Conservation (phyloP, 2,888 invertebrate species). For the Drosophila falleni region DNA sequence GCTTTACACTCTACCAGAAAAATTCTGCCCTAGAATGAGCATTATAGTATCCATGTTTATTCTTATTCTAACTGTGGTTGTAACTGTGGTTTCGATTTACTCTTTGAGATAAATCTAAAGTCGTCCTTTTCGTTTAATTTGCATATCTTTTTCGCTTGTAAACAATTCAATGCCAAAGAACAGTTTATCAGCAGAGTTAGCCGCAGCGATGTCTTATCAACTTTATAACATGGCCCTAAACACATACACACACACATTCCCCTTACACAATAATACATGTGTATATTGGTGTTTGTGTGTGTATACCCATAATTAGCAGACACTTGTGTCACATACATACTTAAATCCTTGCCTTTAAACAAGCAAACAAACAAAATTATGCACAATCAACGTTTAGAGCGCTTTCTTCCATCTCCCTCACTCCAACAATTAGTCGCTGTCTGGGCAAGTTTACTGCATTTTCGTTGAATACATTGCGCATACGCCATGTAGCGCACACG, state of each 20-base stretch:
- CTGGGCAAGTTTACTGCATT: constrained; percentile 61
- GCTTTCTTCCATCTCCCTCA: neutral
- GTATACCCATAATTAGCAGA: constrained; percentile 52
- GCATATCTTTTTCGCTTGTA: constrained; percentile 41
- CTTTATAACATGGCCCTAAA: constrained; percentile 39
- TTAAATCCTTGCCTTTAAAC: constrained; percentile 55
- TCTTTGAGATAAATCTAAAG: constrained; percentile 20
- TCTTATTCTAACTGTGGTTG: constrained; percentile 16
- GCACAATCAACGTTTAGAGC: constrained; percentile 8
- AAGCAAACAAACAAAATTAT: constrained; percentile 57
- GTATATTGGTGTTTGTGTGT: neutral
- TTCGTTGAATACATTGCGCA: constrained; percentile 62
- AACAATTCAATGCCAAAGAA: constrained; percentile 36
- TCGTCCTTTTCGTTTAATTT: constrained; percentile 41
- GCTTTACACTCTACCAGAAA: too few relatives aligned
- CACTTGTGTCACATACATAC: constrained; percentile 53
- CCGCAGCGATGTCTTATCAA: constrained; percentile 45
- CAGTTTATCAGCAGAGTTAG: constrained; percentile 52
- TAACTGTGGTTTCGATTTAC: constrained; percentile 23
- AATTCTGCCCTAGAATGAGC: neutral
- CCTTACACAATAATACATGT: neutral
- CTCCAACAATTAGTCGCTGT: constrained; percentile 31
- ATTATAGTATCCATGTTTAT: constrained; percentile 8
- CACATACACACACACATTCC: constrained; percentile 4
- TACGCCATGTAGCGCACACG: constrained; percentile 71